phyloP scores from a whole-genome alignment of 1,140 invertebrate genomes.

The Homarus americanus region DNA sequence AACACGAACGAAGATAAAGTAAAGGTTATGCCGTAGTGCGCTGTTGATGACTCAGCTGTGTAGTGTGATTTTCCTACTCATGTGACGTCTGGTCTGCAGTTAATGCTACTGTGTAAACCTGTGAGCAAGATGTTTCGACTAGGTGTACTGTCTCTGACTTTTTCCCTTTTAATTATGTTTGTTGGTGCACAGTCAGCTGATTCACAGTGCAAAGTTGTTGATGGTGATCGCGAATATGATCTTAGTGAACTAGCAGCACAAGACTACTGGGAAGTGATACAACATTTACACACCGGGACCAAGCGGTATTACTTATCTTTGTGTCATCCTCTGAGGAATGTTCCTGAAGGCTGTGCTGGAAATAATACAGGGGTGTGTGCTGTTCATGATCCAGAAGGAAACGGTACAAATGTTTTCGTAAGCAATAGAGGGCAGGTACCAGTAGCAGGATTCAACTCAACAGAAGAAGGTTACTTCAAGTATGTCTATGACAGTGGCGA shows the following conservation, averaged over 20 bases:
- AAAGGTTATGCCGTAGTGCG: no score
- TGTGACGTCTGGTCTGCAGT: not conserved
- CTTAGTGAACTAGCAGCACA: not conserved
- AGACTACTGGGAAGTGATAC: slow-evolving; percentile 9
- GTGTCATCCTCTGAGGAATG: slow-evolving; percentile 46
- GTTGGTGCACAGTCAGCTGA: not conserved
- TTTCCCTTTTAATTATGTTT: not conserved
- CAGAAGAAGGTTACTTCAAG: not conserved
- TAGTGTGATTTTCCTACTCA: slow-evolving; percentile 1
- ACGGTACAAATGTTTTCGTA: not conserved
- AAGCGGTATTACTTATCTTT: slow-evolving; percentile 9
- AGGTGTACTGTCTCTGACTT: not conserved
- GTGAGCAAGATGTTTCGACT: not conserved
- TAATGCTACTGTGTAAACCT: not conserved
- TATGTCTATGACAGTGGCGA: slow-evolving; percentile 7
- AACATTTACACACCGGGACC: not conserved
- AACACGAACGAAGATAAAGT: no score
- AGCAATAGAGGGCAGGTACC: slow-evolving; percentile 17
- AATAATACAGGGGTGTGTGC: slow-evolving; percentile 30
- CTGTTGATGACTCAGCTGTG: slow-evolving; percentile 17
- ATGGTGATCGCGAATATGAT: slow-evolving; percentile 27
- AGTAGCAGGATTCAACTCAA: not conserved
- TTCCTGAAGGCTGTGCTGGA: not conserved
- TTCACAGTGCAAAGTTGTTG: slow-evolving; percentile 18
- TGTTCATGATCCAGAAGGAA: not conserved